A percentile compares a stretch with the other conserved stretches of the same genome.
Evolutionary conservation across 2,113 vertebrate genomes (phyloP).

Genomic region (Atrichornis clamosus): DNA sequence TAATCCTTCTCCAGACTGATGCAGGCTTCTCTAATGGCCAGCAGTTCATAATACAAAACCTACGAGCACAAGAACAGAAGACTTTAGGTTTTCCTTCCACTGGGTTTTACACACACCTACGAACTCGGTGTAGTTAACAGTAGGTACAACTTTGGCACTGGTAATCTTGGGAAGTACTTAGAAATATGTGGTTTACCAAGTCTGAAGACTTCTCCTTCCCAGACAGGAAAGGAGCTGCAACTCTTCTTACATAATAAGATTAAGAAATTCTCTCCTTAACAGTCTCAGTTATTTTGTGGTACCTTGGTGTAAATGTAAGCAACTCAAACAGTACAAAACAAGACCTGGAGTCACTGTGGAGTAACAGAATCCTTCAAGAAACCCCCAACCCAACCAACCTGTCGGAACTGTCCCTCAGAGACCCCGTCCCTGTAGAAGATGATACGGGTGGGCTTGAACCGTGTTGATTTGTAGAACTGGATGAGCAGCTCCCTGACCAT

Average conservation of each 20-base stretch:
- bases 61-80: slow-evolving; percentile 52
- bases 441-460: slow-evolving; percentile 97
- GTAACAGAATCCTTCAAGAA: neutral
- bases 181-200: neutral
- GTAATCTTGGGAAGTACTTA: neutral
- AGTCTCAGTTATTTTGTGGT: neutral
- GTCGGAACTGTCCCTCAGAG: slow-evolving; percentile 97
- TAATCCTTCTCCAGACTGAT: slow-evolving; percentile 99
- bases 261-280: neutral
- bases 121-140: neutral
- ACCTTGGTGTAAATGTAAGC: neutral
- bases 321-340: rapidly evolving
- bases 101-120: neutral
- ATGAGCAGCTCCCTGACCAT: slow-evolving; percentile 99
- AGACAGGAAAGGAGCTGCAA: neutral
- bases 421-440: slow-evolving; percentile 95
- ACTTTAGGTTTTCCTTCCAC: neutral
- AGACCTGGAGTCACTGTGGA: neutral
- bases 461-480: slow-evolving; percentile 99
- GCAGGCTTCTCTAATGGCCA: slow-evolving; percentile 97
- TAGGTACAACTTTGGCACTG: neutral
- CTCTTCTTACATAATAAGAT: neutral
- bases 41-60: slow-evolving; percentile 98
- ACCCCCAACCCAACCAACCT: slow-evolving; percentile 73
- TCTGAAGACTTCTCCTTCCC: neutral